Evolutionary conservation across 2,113 vertebrate genomes (phyloP), one percentile per base, ranked within the genome.

Genomic region (Oceanites oceanicus): DNA sequence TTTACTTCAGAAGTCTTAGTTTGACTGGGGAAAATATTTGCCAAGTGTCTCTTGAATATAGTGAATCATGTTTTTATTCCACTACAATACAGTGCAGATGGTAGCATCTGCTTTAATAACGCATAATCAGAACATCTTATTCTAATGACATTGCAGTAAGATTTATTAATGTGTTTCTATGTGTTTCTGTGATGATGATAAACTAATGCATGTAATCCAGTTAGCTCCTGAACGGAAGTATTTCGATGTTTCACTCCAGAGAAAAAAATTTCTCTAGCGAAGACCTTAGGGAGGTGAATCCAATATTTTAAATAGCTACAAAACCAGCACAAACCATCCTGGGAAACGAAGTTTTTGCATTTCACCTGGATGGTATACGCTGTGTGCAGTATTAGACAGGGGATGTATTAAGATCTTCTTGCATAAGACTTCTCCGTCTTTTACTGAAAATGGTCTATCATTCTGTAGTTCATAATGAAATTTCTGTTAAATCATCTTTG

Each of bases 41-140:
- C 38, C 34, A 52, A 53, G 22, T 27, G 18, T 61, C 21, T 59
- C 32, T 88, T 70, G 34, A 77, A 67, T 18, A 20, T 4, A 50
- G 49, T 8, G 14, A 83, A 40, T 83, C 10, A 13, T 32, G 14
- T 53, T 63, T 90, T 77, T 96, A 66, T 92, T 90, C 50, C n/a
- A 40, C 34, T 65, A 3, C 52, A 58, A 11, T 44, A 15, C 29
- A 78, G 23, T 59, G 56, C 71, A 90, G 72, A 77, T 86, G 58
- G 73, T 45, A 88, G 80, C 83, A 94, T 96, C 83, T 96, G 71
- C 59, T 92, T 94, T 86, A 88, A 82, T 91, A 82, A 72, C 10
- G 1, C 34, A 11, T 59, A 86, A 83, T 97, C 72, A 86, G 74
- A 91, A 55, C 70, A 76, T 94, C 76, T 88, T 79, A 45, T 17